phyloP scores from a whole-genome alignment of 2,888 invertebrate species.

The Nomada ruficornis region DNA sequence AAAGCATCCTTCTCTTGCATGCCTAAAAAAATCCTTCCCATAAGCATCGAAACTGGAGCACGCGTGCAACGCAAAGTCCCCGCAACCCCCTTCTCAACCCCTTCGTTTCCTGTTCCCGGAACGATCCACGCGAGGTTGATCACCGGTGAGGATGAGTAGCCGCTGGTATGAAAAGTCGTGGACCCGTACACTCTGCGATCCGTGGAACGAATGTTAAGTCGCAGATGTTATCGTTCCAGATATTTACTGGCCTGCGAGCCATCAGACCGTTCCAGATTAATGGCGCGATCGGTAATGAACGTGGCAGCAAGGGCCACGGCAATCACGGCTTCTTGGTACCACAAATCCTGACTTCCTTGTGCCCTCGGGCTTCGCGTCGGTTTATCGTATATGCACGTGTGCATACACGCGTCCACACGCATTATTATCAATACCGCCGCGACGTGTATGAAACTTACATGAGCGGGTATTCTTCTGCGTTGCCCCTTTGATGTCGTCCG shows the following conservation, averaged over 20 bases:
- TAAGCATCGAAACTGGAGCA: constrained; percentile 5
- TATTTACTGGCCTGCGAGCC: constrained; percentile 79
- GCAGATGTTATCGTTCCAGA: constrained; percentile 79
- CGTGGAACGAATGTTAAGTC: constrained; percentile 73
- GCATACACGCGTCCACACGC: constrained; percentile 49
- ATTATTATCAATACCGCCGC: constrained; percentile 72
- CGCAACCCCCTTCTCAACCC: neutral
- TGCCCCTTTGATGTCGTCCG: constrained; percentile 55
- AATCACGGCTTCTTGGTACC: constrained; percentile 76
- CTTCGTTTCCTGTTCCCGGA: constrained; percentile 35
- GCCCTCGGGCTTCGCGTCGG: constrained; percentile 62
- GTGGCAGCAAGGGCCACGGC: constrained; percentile 74
- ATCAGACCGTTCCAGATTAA: constrained; percentile 79
- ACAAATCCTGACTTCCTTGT: constrained; percentile 75
- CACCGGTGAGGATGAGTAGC: constrained; percentile 59
- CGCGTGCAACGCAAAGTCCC: neutral
- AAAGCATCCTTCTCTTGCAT: too few species aligned
- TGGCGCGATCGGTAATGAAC: constrained; percentile 82
- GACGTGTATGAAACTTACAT: constrained; percentile 34
- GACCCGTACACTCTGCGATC: constrained; percentile 55
- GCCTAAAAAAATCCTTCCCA: neutral
- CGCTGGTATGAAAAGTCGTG: constrained; percentile 64
- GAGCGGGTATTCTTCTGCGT: constrained; percentile 25
- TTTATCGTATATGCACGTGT: constrained; percentile 57
- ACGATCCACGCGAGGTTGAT: constrained; percentile 39